These are phyloP conservation scores for Hemaris fuciformis DNA, from an alignment of 2,888 invertebrate species.

Conservation along the genomic window DNA sequence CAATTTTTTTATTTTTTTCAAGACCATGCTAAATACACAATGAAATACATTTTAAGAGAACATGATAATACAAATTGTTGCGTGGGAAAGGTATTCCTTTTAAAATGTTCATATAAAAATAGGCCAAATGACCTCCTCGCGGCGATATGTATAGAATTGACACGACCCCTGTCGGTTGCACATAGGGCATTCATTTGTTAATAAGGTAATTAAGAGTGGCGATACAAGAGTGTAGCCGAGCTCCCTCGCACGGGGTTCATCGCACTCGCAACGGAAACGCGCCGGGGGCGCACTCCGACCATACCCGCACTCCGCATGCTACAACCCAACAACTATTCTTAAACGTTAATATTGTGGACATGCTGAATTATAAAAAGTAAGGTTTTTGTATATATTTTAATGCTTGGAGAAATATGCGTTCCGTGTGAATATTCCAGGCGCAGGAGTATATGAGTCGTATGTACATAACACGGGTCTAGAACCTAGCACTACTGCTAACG, in stretches of 20 bases:
- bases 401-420: not conserved
- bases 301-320: conserved; percentile 22
- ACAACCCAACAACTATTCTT: conserved; percentile 32
- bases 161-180: not conserved
- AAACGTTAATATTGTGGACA: conserved; percentile 12
- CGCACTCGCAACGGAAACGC: conserved; percentile 36
- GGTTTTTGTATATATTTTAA: not conserved
- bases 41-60: no score
- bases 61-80: no score
- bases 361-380: not conserved
- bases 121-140: not conserved
- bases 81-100: no score
- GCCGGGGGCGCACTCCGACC: conserved; percentile 28
- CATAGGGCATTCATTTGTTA: conserved; percentile 32
- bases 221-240: conserved; percentile 31
- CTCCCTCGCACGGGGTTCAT: conserved; percentile 32
- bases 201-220: conserved; percentile 44
- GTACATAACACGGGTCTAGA: no score
- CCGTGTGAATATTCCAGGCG: not conserved
- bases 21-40: no score
- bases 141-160: not conserved
- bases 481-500: no score
- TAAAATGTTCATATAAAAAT: no score
- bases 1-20: no score
- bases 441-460: no score